Evolutionary conservation across 2,113 vertebrate genomes (phyloP), one percentile per base, ranked within the genome.

Genomic region (Podarcis muralis): DNA sequence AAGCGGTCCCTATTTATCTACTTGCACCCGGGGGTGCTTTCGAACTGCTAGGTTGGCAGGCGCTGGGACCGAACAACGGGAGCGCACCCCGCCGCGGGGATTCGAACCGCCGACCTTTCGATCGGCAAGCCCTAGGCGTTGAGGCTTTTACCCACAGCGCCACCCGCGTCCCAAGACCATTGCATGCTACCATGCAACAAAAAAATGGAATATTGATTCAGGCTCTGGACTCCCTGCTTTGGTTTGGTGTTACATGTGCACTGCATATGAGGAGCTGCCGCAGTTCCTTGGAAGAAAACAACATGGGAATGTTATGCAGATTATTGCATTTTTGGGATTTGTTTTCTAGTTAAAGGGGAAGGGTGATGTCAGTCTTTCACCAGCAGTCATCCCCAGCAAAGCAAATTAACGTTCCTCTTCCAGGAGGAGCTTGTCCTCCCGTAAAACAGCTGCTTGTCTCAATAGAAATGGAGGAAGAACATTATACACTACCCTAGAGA

Each of bases 401-500:
- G 48, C 48, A 92, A 92, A 95, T 91, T 91, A 91, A 92, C 76
- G 89, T 92, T 85, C 86, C 87, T 89, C 65, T 83, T 94, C 76
- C 88, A 92, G 83, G 88, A 93, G 85, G 65, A 87, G 75, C 76
- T 92, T 77, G 22, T 66, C 18, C 37, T 87, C 89, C 89, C 86
- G 74, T 85, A 91, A 92, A 82, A 78, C 81, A 75, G 32, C 81
- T 84, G 91, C 53, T 84, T 11, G 5, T 53, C 81, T 82, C 90
- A 71, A 43, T 5, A 68, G 79, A 62, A 40, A 69, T 82, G 87
- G 35, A 94, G 59, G 86, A 90, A 85, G 48, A 84, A 88, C 35
- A 82, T 83, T 25, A 85, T n/a, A 57, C 75, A 68, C 37, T 91
- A 84, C 40, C 87, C 89, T 57, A n/a, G 25, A 93, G 68, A 11